Base-by-base conservation (phyloP, 2,888 invertebrate genomes). In the Phalera bucephala region DNA sequence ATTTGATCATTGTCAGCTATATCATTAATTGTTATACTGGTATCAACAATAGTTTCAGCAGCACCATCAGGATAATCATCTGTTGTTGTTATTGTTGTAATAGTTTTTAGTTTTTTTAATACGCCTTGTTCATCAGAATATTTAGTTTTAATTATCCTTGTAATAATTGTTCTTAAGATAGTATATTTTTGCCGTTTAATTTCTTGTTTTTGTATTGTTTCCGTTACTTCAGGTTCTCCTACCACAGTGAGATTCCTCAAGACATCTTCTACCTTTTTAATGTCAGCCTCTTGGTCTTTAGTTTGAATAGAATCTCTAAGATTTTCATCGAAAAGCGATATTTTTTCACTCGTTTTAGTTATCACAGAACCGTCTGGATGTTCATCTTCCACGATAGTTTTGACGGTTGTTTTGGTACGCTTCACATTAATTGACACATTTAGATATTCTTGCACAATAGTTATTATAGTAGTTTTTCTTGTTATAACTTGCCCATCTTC, bases 341-440 rank as follows among this genome's bases (percentile, higher is more conserved):
- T 66, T 49, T 80, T 87, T 70, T 86, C 85, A 55, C 71, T 83
- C 2, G 80, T 85, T 55, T 81, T 85, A 17, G 76, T 81, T 8
- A 79, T 67, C 1, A 83, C 47, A 10, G 84, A 77, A 1, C 87
- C 84, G 67, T 88, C 85, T 5, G 83, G 82, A 42, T 83, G 66
- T 62, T 80, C 80, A 56, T 90, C 88, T 71, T 84, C 85, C 32
- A 68, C 64, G 1, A 76, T 46, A 2, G 78, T 85, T 52, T 64
- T 80, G 0, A 74, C 60, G 1, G 64, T 80, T 3, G 71, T 82
- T 64, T 83, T 80, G 8, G 65, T 75, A 54, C 82, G 72, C 48
- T 70, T 76, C 0, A 72, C 45, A 28, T 67, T 69, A 4, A 55
- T 46, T 10, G 26, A 28, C 5, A 25, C 22, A 48, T 80, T 81